Conservation (phyloP, 2,113 vertebrate species). For the Todiramphus chloris region DNA sequence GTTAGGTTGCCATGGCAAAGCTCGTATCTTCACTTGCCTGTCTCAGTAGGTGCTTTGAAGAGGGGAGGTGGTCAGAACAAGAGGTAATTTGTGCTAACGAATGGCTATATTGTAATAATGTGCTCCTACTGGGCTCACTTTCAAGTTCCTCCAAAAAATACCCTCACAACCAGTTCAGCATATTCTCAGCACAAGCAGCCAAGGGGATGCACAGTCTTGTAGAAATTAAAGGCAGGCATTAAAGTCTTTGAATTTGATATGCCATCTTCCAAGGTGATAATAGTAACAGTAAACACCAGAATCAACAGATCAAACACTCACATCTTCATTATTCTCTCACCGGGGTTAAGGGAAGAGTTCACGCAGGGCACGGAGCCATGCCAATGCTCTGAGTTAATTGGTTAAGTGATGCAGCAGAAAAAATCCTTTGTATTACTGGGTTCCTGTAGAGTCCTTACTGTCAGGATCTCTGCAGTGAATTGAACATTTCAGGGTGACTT, state of each 20-base stretch:
- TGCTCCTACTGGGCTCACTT: neutral
- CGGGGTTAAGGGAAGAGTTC: neutral
- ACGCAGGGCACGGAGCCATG: neutral
- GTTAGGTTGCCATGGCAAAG: slow-evolving; percentile 60
- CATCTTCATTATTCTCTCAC: neutral
- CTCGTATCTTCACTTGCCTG: neutral
- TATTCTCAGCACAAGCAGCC: neutral
- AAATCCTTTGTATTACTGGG: neutral
- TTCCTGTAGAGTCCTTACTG: neutral
- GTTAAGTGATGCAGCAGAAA: neutral
- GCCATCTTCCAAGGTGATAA: neutral
- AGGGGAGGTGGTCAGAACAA: slow-evolving; percentile 25
- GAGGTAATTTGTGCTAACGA: slow-evolving; percentile 38
- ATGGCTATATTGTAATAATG: neutral
- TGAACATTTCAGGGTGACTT: neutral
- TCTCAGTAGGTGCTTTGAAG: slow-evolving; percentile 31
- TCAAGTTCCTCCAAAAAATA: neutral
- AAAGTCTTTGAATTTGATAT: neutral
- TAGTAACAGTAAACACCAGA: neutral
- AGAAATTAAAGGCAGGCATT: neutral
- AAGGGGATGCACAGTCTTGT: neutral
- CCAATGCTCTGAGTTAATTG: neutral
- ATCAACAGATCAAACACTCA: neutral
- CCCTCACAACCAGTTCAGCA: neutral
- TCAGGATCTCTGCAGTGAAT: neutral